Base-by-base conservation (phyloP, 2,888 invertebrate genomes). In the Magallana nippona region DNA sequence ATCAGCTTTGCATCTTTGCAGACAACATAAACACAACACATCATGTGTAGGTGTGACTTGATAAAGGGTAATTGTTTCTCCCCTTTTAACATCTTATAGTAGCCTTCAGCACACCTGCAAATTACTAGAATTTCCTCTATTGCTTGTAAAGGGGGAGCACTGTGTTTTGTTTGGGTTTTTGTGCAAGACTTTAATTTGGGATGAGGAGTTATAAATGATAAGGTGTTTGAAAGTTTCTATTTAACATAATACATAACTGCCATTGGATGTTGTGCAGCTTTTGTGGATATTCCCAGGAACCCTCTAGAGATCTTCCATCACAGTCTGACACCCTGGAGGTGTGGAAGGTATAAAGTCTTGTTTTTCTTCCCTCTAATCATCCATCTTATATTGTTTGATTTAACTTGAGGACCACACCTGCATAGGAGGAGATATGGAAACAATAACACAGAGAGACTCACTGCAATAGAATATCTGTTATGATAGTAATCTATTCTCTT, bases 401-500 rank as follows among this genome's bases (percentile, higher is more conserved):
- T 32, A 71, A 27, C 1, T 32, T 22, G 27, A 71, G 15, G 71
- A 71, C 71, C 71, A 71, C 71, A 71, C 71, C 71, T 60, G 60
- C n/a, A n/a, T 11, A 10, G 11, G 60, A 17, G 32, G 32, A 32
- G 71, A 27, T 15, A 71, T 27, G 15, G 22, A 27, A 11, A 71
- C 27, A 71, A 13, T 44, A 44, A 44, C 44, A 44, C 44, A 8
- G 44, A 44, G 44, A 44, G 44, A 44, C 44, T 44, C 11, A 27
- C 13, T 11, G 71, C 5, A 71, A 71, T 32, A 22, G 32, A 71
- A 71, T 32, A 71, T 32, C 27, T 71, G 32, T 71, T 71, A 32
- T 71, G 71, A 71, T 71, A 71, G 71, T 71, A 71, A 71, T 71
- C 71, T 71, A 71, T 71, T 71, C 71, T 71, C 71, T 13, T 71